phyloP scores from a whole-genome alignment of 2,888 invertebrate species.

The Flexamia atlantica region DNA sequence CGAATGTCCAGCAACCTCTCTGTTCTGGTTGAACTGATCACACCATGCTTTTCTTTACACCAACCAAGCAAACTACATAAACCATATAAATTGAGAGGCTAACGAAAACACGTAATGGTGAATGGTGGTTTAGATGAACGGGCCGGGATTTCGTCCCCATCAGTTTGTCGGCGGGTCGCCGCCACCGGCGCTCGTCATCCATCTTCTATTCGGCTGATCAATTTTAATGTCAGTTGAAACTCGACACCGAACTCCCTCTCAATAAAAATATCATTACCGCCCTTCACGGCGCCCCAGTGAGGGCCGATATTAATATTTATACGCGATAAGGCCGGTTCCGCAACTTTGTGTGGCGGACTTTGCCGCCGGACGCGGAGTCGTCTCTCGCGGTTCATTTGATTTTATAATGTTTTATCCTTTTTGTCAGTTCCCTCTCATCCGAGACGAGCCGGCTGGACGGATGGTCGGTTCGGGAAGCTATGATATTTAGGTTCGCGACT shows the following conservation, averaged over 20 bases:
- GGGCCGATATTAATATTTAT: slow-evolving; percentile 51
- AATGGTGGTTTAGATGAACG: too few species aligned
- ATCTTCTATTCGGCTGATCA: slow-evolving; percentile 44
- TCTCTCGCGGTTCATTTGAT: slow-evolving; percentile 1
- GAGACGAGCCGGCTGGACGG: background rate
- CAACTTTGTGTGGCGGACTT: background rate
- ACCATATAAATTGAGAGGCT: too few species aligned
- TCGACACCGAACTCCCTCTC: slow-evolving; percentile 43
- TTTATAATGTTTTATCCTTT: slow-evolving; percentile 8
- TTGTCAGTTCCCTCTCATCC: background rate
- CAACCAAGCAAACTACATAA: too few species aligned
- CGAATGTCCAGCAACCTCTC: too few species aligned
- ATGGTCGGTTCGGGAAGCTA: background rate
- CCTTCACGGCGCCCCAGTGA: background rate
- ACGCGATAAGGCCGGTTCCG: slow-evolving; percentile 45
- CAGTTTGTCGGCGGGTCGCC: background rate
- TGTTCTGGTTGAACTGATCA: too few species aligned
- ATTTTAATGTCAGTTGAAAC: slow-evolving; percentile 36
- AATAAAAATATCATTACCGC: slow-evolving; percentile 50
- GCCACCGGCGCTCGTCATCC: background rate
- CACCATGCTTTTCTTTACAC: too few species aligned
- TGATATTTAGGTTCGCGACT: background rate
- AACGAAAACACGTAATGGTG: too few species aligned
- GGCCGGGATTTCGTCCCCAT: background rate
- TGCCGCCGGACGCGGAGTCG: background rate